A percentile compares a stretch with the other conserved stretches of the same genome.
Conservation (phyloP, 1,140 invertebrate genomes). For the Drosophila guanche region DNA sequence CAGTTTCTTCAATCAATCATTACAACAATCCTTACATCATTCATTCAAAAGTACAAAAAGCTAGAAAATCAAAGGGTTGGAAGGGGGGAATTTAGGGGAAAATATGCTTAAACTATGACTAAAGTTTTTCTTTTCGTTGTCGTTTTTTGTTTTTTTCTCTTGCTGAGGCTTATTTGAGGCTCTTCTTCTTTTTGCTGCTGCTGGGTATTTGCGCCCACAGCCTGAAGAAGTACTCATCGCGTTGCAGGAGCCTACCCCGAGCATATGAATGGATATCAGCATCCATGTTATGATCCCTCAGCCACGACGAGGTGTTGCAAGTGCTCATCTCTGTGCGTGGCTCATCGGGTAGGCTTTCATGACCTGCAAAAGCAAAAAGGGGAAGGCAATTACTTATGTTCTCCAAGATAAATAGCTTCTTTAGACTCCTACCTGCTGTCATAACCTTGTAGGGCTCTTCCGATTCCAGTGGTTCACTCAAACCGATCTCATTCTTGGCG, state of each 20-base stretch:
- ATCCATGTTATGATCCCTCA: conserved; percentile 95
- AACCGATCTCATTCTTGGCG: conserved; percentile 97
- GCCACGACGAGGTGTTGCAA: conserved; percentile 96
- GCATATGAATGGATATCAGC: conserved; percentile 95
- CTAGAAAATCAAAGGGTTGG: conserved; percentile 43
- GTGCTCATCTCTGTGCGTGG: conserved; percentile 90
- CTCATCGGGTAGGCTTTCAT: conserved; percentile 85
- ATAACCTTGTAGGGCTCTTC: conserved; percentile 95
- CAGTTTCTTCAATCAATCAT: conserved; percentile 25
- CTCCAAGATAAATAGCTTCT: too few relatives aligned
- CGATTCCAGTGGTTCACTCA: conserved; percentile 96
- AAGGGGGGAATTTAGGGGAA: conserved; percentile 9
- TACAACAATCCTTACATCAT: conserved; percentile 60
- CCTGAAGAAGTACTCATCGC: conserved; percentile 97
- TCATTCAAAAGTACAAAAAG: conserved; percentile 61
- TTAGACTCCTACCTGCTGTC: conserved; percentile 88
- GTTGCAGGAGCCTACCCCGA: conserved; percentile 90
- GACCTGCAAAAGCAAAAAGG: conserved; percentile 63
- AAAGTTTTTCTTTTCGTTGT: conserved; percentile 60
- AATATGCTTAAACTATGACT: conserved; percentile 69
- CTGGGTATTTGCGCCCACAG: conserved; percentile 85
- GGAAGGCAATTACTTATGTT: too few relatives aligned
- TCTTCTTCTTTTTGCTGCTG: conserved; percentile 70
- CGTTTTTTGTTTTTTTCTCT: conserved; percentile 6
- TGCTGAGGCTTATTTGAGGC: conserved; percentile 63